These are phyloP conservation scores for Drosophila gaucha DNA, from an alignment of 2,888 invertebrate species.

Conservation along the genomic window DNA sequence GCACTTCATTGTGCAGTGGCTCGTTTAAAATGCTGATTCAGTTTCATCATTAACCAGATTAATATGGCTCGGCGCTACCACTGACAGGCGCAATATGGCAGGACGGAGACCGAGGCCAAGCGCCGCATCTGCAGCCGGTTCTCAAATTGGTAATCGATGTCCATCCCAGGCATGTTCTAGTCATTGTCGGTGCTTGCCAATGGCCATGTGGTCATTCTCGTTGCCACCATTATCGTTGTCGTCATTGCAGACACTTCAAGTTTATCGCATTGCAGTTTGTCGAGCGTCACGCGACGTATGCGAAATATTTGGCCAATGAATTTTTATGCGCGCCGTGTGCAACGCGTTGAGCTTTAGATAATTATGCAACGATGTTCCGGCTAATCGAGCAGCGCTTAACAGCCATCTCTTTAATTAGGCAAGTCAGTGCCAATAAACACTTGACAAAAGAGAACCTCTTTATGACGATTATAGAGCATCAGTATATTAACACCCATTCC, in stretches of 20 bases:
- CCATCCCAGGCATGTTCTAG: constrained; percentile 60
- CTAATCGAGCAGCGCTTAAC: constrained; percentile 55
- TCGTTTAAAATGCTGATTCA: constrained; percentile 85
- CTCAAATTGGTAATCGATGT: constrained; percentile 65
- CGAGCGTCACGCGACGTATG: constrained; percentile 65
- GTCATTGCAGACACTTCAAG: constrained; percentile 75
- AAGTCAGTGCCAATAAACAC: background rate
- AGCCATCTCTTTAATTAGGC: constrained; percentile 18
- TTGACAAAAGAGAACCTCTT: background rate
- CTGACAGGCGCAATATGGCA: constrained; percentile 80
- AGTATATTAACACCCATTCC: background rate
- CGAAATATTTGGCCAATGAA: constrained; percentile 74
- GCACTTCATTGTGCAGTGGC: constrained; percentile 77
- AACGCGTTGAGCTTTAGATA: constrained; percentile 46
- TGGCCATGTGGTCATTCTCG: constrained; percentile 68
- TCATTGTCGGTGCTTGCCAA: constrained; percentile 52
- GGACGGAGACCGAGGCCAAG: constrained; percentile 14
- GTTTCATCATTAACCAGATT: constrained; percentile 85
- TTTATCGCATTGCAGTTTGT: constrained; percentile 72
- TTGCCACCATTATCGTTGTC: constrained; percentile 29
- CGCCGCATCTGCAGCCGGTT: constrained; percentile 41
- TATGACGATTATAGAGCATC: constrained; percentile 21
- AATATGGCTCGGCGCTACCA: constrained; percentile 83
- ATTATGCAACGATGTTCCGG: constrained; percentile 54
- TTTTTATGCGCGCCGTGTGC: constrained; percentile 59